A percentile compares a stretch with the other conserved stretches of the same genome.
Conservation (phyloP, 2,113 vertebrate genomes). For the Caranx melampygus region DNA sequence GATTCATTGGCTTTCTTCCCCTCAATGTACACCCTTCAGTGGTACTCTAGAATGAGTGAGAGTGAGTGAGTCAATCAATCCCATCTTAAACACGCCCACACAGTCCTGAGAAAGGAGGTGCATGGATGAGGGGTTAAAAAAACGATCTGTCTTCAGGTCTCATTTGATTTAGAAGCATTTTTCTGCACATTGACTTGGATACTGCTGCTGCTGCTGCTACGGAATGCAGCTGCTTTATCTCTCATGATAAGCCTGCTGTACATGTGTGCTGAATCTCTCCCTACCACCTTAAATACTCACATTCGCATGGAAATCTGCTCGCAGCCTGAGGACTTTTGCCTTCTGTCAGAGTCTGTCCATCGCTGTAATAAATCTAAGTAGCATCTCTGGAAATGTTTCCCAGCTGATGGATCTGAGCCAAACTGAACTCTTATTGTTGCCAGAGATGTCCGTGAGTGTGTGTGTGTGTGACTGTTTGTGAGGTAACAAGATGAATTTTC, state of each 20-base stretch:
- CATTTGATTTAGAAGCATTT: conserved; percentile 23
- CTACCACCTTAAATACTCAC: neutral
- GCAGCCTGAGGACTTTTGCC: neutral
- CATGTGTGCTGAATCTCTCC: conserved; percentile 36
- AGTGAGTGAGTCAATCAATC: neutral
- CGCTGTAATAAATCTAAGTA: conserved; percentile 17
- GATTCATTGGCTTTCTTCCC: too few species aligned
- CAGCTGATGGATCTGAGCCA: conserved; percentile 26
- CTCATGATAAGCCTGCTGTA: conserved; percentile 30
- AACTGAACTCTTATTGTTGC: conserved; percentile 21
- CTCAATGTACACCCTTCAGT: too few species aligned
- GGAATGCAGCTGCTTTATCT: conserved; percentile 47
- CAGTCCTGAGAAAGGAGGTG: neutral
- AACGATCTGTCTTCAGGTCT: neutral
- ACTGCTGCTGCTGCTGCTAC: conserved; percentile 17
- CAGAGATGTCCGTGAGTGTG: conserved; percentile 6
- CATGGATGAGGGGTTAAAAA: neutral
- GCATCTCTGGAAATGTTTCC: conserved; percentile 23
- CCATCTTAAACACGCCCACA: neutral
- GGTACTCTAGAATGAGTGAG: neutral
- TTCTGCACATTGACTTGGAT: conserved; percentile 27
- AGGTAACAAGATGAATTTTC: neutral
- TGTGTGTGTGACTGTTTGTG: conserved; percentile 7
- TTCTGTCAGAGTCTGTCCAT: conserved; percentile 5
- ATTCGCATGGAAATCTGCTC: conserved; percentile 32